Base-by-base conservation (phyloP, 2,113 vertebrate genomes). In the Rhineura floridana region DNA sequence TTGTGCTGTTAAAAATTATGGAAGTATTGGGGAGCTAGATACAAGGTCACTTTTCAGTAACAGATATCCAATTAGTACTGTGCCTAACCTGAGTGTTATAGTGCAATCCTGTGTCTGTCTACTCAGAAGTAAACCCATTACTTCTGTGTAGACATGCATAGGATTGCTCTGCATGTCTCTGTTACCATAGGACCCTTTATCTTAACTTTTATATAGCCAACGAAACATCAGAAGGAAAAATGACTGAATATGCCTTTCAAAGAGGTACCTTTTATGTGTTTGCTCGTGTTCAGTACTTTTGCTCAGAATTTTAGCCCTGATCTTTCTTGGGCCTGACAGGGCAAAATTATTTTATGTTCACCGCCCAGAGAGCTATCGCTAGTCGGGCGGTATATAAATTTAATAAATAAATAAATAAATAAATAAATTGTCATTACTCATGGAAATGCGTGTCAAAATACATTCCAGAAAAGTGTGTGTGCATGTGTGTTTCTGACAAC, bases 351-450 rank as follows among this genome's bases (percentile, higher is more conserved):
- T 93, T n/a, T n/a, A n/a, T n/a, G n/a, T n/a, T n/a, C n/a, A n/a
- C n/a, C n/a, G n/a, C n/a, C n/a, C n/a, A n/a, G n/a, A n/a, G n/a
- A n/a, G n/a, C n/a, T n/a, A n/a, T n/a, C n/a, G n/a, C n/a, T n/a
- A n/a, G n/a, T n/a, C n/a, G n/a, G n/a, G n/a, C n/a, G n/a, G n/a
- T n/a, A n/a, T n/a, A n/a, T n/a, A n/a, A n/a, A n/a, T n/a, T n/a
- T n/a, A n/a, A n/a, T n/a, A n/a, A n/a, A n/a, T n/a, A n/a, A n/a
- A n/a, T n/a, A n/a, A n/a, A n/a, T n/a, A n/a, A n/a, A n/a, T n/a
- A n/a, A n/a, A n/a, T n/a, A 93, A 88, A 65, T 83, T 93, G 89
- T 78, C 87, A 83, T 93, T 95, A 95, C 92, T 95, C 91, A 86
- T 90, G 81, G 93, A 93, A 90, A 88, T 93, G 90, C 88, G 75